Evolutionary conservation across 2,113 vertebrate genomes (phyloP), one percentile per base, ranked within the genome.

Genomic region (Microcebus ravelobensis): DNA sequence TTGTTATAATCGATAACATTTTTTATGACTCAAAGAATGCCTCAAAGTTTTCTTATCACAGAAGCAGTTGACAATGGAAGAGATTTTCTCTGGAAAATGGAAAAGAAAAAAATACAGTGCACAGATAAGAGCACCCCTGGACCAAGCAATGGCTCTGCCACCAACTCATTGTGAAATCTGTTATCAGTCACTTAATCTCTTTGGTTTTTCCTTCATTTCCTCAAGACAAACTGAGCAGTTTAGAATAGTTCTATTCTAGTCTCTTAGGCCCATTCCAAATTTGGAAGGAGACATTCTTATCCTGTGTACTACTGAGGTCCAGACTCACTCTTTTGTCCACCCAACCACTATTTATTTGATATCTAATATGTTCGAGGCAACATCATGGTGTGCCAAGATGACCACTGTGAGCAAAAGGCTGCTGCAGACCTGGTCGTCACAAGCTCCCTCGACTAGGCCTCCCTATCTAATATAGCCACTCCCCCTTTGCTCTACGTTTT

Each of bases 191-290:
- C 74, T 83, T 83, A 42, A 45, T 52, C 71, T 55, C 48, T 71
- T 50, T 82, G 52, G 36, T n/a, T 31, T 96, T 87, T n/a, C 21
- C 45, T 76, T 65, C 20, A 10, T 73, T 85, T 71, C 76, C 91
- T 87, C 59, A 73, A 10, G 80, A 34, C n/a, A 67, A 74, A 80
- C n/a, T 2, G 13, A 93, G 39, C 57, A n/a, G 13, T 63, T 96
- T 48, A 50, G 21, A 67, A 11, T n/a, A 61, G 9, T 36, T 14
- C 67, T 80, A 0, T 39, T 65, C 76, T 67, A 39, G 34, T 57
- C 21, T 73, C 39, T 50, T 10, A 25, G 7, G 80, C 42, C 73
- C 52, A n/a, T 70, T 87, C 13, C 73, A 92, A 42, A 77, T 59
- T 45, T 55, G 31, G 31, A 20, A 91, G 70, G 63, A 87, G 29